phyloP scores from a whole-genome alignment of 2,113 vertebrate species.

The Entelurus aequoreus region DNA sequence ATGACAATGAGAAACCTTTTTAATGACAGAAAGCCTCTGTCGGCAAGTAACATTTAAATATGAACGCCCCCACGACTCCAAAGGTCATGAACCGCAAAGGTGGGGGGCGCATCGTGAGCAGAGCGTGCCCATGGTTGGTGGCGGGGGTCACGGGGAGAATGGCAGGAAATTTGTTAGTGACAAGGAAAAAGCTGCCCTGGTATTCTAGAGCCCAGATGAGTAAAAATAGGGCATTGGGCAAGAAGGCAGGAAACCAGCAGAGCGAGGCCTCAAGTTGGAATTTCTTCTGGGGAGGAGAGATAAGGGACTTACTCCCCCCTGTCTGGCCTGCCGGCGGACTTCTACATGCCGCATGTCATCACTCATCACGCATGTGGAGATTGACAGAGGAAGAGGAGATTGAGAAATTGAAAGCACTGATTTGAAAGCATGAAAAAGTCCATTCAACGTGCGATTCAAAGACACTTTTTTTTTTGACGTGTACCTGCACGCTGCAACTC shows the following conservation, averaged over 20 bases:
- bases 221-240: constrained; percentile 94
- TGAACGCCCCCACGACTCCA: constrained; percentile 46
- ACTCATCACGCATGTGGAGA: constrained; percentile 54
- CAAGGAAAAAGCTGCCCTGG: constrained; percentile 92
- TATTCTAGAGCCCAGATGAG: constrained; percentile 78
- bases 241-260: constrained; percentile 89
- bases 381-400: constrained; percentile 51
- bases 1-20: no score
- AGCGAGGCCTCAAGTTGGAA: constrained; percentile 87
- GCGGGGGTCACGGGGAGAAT: constrained; percentile 73
- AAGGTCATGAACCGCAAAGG: constrained; percentile 67
- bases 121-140: constrained; percentile 21
- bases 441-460: background rate
- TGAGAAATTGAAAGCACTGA: constrained; percentile 49
- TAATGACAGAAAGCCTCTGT: constrained; percentile 13
- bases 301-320: constrained; percentile 88
- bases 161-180: constrained; percentile 78
- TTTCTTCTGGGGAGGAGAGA: constrained; percentile 89
- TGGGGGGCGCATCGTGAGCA: constrained; percentile 41
- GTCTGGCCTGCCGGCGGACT: constrained; percentile 55
- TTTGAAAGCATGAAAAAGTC: constrained; percentile 28
- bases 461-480: background rate
- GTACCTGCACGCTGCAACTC: no score
- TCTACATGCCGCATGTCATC: constrained; percentile 58
- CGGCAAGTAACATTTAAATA: constrained; percentile 57